Conservation (phyloP, 1,140 invertebrate genomes). For the Halyomorpha halys region DNA sequence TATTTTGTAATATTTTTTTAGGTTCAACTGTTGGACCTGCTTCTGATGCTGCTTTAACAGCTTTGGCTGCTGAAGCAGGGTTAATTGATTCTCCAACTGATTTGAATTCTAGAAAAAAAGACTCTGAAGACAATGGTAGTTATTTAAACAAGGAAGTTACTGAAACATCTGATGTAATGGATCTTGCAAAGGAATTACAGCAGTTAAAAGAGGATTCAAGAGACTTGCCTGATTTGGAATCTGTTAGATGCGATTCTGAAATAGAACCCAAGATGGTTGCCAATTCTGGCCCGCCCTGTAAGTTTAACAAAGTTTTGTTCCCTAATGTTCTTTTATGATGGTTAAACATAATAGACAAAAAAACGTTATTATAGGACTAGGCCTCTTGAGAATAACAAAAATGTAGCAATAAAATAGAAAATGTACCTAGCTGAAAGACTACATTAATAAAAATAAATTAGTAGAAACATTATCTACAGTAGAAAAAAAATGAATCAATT, state of each 20-base stretch:
- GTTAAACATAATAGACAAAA: no score
- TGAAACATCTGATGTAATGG: conserved; percentile 5
- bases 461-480: no score
- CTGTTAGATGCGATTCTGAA: not conserved
- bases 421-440: no score
- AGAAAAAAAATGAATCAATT: no score
- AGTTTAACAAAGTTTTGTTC: not conserved
- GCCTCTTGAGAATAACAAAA: no score
- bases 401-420: no score
- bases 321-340: not conserved
- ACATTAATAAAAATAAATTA: no score
- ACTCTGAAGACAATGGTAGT: conserved; percentile 1
- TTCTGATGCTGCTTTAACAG: conserved; percentile 52
- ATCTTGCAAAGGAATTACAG: conserved; percentile 6
- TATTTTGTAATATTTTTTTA: not conserved
- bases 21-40: conserved; percentile 46
- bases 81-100: conserved; percentile 40
- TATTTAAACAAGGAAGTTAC: conserved; percentile 1
- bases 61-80: conserved; percentile 52
- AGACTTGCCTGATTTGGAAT: not conserved
- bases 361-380: no score
- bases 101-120: conserved; percentile 4
- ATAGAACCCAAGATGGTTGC: not conserved
- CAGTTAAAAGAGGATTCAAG: conserved; percentile 9
- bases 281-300: not conserved